phyloP scores from a whole-genome alignment of 2,888 invertebrate species.

The Tinea semifulvella region DNA sequence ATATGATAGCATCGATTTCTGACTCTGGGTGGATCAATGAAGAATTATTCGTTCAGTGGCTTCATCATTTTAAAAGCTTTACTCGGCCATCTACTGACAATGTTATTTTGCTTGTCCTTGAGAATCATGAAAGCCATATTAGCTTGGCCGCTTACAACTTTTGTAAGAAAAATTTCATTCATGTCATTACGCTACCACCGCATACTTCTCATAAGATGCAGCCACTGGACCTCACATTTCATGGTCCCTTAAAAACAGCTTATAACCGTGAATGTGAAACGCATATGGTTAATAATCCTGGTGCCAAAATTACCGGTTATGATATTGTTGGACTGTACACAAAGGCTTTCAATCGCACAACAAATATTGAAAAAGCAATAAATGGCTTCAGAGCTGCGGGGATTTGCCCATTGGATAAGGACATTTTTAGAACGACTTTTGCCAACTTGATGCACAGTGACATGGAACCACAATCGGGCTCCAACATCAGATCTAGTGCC shows the following conservation, averaged over 20 bases:
- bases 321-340: neutral
- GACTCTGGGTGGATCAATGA: constrained; percentile 28
- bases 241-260: neutral
- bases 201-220: neutral
- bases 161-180: neutral
- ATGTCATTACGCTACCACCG: neutral
- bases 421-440: no score
- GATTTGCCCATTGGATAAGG: neutral
- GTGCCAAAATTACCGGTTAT: neutral
- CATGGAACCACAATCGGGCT: no score
- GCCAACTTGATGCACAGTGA: no score
- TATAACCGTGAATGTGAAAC: neutral
- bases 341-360: neutral
- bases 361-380: neutral
- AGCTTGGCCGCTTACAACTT: neutral
- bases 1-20: constrained; percentile 21
- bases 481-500: no score
- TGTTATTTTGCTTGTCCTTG: neutral
- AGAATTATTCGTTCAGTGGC: constrained; percentile 25
- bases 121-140: neutral
- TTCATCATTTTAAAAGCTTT: constrained; percentile 25
- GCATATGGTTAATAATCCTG: neutral
- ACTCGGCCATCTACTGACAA: constrained; percentile 21
- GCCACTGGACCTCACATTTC: neutral
- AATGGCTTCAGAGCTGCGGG: neutral